Percentiles rank a stretch among this genome's conserved stretches.
Conservation (phyloP, 2,113 vertebrate genomes). For the Hiodon alosoides region DNA sequence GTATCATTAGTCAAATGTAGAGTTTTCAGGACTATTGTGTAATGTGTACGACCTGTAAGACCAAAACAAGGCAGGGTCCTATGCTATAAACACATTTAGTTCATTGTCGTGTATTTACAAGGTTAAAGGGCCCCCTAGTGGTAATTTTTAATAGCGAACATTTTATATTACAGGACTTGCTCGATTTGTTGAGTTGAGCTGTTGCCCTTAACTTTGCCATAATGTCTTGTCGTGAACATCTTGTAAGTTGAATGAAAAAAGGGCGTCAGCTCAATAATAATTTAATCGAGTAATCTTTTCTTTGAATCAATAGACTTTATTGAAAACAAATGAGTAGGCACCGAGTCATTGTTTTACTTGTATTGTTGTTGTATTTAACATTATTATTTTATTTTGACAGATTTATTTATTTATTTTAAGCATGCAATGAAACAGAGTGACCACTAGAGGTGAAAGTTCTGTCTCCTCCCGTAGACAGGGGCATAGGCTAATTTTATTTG, state of each 20-base stretch:
- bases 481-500: too few species aligned
- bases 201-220: neutral
- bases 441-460: neutral
- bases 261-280: too few species aligned
- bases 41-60: neutral
- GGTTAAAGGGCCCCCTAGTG: constrained; percentile 14
- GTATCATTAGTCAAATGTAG: too few species aligned
- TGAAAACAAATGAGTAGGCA: too few species aligned
- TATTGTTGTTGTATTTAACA: too few species aligned
- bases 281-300: too few species aligned
- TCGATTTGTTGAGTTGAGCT: neutral
- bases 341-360: neutral
- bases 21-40: neutral
- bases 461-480: neutral
- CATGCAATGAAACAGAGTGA: neutral
- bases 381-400: neutral
- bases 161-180: too few species aligned
- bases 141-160: neutral
- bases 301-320: too few species aligned
- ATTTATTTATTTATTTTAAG: neutral
- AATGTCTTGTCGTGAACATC: too few species aligned
- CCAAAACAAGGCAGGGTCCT: neutral
- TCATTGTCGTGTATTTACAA: neutral
- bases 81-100: neutral
- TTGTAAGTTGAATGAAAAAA: too few species aligned